Base-by-base conservation (phyloP, 2,797 vertebrate species). In the Lagorchestes hirsutus region DNA sequence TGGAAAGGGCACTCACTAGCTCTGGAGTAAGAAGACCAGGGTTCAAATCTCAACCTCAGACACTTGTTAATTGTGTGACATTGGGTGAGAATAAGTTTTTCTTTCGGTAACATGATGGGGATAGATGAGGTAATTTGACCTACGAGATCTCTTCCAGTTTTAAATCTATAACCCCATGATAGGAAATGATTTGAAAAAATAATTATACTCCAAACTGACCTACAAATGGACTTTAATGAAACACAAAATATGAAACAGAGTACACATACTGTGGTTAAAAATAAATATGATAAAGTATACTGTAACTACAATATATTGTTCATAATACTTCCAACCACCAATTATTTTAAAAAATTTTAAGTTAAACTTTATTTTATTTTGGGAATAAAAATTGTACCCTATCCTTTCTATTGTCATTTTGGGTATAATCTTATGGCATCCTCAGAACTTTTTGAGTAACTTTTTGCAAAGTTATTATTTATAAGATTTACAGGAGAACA, bases 371-470 rank as follows among this genome's bases (percentile, higher is more conserved):
- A 82, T 46, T 34, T 91, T 93, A 82, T 46, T 92, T 94, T 6
- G 92, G 18, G 91, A 91, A 93, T 56, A 94, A 92, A 92, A 95
- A 90, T 40, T 96, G 62, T n/a, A 92, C 93, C 50, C 94, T 50
- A 92, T 90, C 91, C 91, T 96, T 95, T 91, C 57, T 95, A 55
- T 4, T 97, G 52, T 95, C 91, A 91, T 12, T 95, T 95, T 29
- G 93, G 54, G 52, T 95, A 40, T 54, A 92, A 90, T 87, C 94
- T 90, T 10, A 87, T 40, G 54, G 96, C 52, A 57, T 55, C 40
- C 96, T 58, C 54, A 62, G 74, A 62, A 14, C 54, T 92, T 95
- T 94, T 55, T 92, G 14, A 95, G 92, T 3, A 91, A 90, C 90
- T 14, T 55, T 94, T 82, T 54, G 91, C 56, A 96, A 95, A 94